Base-by-base conservation (phyloP, 2,888 invertebrate species). In the Apodemia duryi region DNA sequence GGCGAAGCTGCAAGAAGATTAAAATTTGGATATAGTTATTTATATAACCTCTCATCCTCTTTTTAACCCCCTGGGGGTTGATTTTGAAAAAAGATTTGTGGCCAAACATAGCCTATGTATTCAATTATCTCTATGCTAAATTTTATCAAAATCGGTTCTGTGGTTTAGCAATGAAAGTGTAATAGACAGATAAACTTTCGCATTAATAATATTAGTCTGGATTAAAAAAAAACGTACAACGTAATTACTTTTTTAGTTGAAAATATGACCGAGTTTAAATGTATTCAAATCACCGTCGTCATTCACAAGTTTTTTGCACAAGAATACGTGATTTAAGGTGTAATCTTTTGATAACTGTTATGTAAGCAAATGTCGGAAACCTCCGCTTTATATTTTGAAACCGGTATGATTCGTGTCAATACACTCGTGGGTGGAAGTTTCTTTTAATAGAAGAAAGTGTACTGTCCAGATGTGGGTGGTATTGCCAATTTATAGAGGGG, bases 371-470 rank as follows among this genome's bases (percentile, higher is more conserved):
- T 75, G 74, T 76, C 76, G 78, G 72, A 84, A 85, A 80, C 85
- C 83, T 83, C 85, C 57, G 57, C 32, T 57, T 57, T 57, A 57
- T 57, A 83, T 86, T 87, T 88, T 81, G 82, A 80, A 88, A 88
- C 86, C 84, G 83, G 84, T 82, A 82, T 73, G 74, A 82, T 81
- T 80, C 77, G 84, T 85, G 88, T 85, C 88, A 82, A 85, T 86
- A 81, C 74, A 76, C 79, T 76, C 75, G 87, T 86, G 81, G 88
- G 88, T 78, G 80, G 80, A 69, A 73, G 76, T 77, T 83, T 86
- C 80, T 87, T 86, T 86, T 83, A 84, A 85, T 85, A 80, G 78
- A 88, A 85, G 90, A 90, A 89, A 90, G 90, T 85, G 73, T 79
- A 75, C 73, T 78, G 74, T 67, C 67, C 65, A 67, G 63, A 70